These are phyloP conservation scores for Mus caroli DNA, from an alignment of 2,797 vertebrate species.

Conservation along the genomic window DNA sequence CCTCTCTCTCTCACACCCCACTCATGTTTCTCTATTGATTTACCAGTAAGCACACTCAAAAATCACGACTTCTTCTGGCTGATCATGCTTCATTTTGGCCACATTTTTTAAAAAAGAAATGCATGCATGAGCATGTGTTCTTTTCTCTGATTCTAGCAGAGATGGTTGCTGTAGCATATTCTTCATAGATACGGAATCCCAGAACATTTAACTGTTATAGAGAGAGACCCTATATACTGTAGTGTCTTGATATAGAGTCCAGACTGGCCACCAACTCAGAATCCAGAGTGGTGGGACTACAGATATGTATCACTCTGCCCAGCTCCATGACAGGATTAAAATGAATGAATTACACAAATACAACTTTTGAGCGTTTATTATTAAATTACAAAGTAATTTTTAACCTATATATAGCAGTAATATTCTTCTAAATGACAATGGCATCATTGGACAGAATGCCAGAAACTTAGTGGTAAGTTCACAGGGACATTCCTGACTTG, in stretches of 20 bases:
- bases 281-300: neutral
- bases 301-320: neutral
- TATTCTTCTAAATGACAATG: neutral
- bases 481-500: neutral
- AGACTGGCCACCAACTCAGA: neutral
- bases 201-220: neutral
- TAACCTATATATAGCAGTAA: neutral
- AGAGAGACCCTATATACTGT: neutral
- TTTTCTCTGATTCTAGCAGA: neutral
- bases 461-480: neutral
- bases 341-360: slow-evolving; percentile 17
- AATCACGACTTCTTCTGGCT: neutral
- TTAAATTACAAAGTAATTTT: neutral
- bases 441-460: neutral
- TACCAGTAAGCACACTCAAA: neutral
- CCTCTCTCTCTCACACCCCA: too few relatives aligned
- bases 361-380: neutral
- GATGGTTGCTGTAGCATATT: neutral
- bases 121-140: too few relatives aligned
- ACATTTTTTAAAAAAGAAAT: neutral
- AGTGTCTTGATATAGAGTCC: neutral
- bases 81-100: neutral
- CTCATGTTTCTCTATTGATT: neutral
- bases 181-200: neutral
- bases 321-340: neutral